These are phyloP conservation scores for Ammodytes dubius DNA, from an alignment of 2,113 vertebrate species.

Conservation along the genomic window DNA sequence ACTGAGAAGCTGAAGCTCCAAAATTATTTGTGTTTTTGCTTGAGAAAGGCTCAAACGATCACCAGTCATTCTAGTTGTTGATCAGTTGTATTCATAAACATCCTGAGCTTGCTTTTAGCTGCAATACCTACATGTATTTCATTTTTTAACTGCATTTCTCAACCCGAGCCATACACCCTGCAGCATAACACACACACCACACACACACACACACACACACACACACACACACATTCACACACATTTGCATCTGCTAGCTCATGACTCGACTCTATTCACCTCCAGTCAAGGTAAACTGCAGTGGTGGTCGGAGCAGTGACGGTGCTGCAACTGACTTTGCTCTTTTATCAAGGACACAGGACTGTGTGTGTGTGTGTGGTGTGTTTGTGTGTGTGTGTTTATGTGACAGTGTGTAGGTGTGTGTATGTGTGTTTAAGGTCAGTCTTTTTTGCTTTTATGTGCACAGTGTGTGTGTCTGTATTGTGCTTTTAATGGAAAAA, in stretches of 20 bases:
- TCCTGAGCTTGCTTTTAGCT: neutral
- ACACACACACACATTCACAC: neutral
- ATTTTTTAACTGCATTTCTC: no score
- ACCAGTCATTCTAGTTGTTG: neutral
- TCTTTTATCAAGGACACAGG: conserved; percentile 42
- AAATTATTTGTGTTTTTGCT: neutral
- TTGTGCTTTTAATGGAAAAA: no score
- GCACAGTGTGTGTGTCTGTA: no score
- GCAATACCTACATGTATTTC: no score
- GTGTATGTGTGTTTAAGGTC: no score
- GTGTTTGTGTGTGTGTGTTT: neutral
- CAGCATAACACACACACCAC: no score
- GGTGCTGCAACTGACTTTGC: neutral
- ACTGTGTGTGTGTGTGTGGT: conserved; percentile 19
- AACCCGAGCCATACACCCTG: no score
- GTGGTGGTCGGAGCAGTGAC: no score
- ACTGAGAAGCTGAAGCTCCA: neutral
- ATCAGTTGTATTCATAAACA: neutral
- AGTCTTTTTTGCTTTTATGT: no score
- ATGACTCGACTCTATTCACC: conserved; percentile 1
- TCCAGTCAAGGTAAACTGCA: neutral
- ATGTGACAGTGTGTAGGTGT: neutral
- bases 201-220: neutral
- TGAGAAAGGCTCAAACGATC: neutral
- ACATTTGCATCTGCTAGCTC: neutral